Evolutionary conservation across 2,797 vertebrate species (phyloP).

Genomic region (Heterohyrax brucei): DNA sequence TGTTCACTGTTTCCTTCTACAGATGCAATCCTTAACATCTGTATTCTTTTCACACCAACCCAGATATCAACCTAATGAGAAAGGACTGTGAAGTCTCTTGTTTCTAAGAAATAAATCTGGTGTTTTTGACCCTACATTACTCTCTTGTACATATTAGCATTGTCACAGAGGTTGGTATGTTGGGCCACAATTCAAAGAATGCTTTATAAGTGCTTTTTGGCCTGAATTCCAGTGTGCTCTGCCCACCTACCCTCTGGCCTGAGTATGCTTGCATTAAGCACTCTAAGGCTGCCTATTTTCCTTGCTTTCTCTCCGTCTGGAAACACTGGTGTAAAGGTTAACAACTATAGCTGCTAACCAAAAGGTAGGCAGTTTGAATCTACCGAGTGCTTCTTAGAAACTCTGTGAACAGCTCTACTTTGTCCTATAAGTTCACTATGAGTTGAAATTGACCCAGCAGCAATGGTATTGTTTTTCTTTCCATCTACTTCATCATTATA

Average conservation of each 20-base stretch:
- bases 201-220: background rate
- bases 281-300: background rate
- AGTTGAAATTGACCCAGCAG: too few species aligned
- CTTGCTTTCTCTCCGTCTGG: background rate
- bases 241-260: background rate
- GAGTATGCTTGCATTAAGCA: background rate
- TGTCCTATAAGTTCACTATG: too few species aligned
- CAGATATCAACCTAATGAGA: background rate
- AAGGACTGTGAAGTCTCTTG: background rate
- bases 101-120: background rate
- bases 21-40: background rate
- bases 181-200: too few species aligned
- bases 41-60: background rate
- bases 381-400: too few species aligned
- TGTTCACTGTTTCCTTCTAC: background rate
- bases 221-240: background rate
- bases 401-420: too few species aligned
- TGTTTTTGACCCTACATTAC: background rate
- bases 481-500: background rate
- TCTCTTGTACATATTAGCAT: too few species aligned
- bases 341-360: too few species aligned
- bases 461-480: background rate
- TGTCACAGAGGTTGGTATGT: background rate
- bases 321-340: too few species aligned
- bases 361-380: too few species aligned